These are phyloP conservation scores for Liolophura sinensis DNA, from an alignment of 1,140 invertebrate genomes.

Conservation along the genomic window DNA sequence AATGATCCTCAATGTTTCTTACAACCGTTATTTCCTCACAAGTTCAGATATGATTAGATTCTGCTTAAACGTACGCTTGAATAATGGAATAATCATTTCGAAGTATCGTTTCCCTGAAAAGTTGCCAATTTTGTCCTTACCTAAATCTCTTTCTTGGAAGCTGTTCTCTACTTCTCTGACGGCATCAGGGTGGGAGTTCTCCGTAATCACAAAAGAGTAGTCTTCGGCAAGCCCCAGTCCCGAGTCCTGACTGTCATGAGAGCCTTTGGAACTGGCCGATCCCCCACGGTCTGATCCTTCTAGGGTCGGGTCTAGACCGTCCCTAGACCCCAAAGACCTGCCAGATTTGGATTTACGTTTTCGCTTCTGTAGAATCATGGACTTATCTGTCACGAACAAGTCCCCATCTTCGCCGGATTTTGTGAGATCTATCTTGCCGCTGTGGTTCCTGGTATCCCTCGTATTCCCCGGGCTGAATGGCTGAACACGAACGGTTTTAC, in stretches of 20 bases:
- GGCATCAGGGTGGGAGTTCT: constrained; percentile 29
- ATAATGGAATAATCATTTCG: background rate
- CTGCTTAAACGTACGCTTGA: background rate
- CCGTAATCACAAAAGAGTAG: constrained; percentile 38
- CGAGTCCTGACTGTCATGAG: constrained; percentile 42
- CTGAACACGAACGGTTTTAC: too few species aligned
- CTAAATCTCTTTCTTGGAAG: constrained; percentile 31
- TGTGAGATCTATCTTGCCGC: too few species aligned
- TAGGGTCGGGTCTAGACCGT: constrained; percentile 25
- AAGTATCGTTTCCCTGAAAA: background rate
- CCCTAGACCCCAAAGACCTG: constrained; percentile 21
- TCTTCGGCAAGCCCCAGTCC: constrained; percentile 40
- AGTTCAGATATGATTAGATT: background rate
- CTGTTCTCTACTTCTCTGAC: constrained; percentile 30
- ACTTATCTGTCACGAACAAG: too few species aligned
- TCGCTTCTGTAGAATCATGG: too few species aligned
- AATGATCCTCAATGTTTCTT: too few species aligned
- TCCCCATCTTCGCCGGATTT: too few species aligned
- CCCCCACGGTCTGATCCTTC: constrained; percentile 33
- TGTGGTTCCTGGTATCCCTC: too few species aligned
- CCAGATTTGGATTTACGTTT: too few species aligned
- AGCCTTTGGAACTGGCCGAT: constrained; percentile 40
- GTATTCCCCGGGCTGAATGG: too few species aligned
- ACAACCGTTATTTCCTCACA: background rate
- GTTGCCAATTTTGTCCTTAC: constrained; percentile 30